phyloP scores from a whole-genome alignment of 2,888 invertebrate genomes.

The Fabriciana adippe region DNA sequence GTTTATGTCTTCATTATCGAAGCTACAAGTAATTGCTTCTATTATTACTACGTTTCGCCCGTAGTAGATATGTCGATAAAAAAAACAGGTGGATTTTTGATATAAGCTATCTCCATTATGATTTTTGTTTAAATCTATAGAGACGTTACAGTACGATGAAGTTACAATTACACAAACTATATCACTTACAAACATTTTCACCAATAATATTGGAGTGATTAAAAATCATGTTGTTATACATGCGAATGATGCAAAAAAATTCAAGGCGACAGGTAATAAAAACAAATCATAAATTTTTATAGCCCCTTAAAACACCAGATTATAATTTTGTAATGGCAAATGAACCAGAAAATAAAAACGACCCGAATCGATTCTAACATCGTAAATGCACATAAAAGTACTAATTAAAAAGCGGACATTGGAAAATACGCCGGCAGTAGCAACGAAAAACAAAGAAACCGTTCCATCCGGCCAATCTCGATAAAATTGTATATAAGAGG shows the following conservation, averaged over 20 bases:
- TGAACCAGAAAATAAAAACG: slow-evolving; percentile 30
- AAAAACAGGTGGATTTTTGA: no score
- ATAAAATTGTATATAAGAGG: slow-evolving; percentile 78
- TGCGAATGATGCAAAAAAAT: neutral
- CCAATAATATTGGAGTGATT: no score
- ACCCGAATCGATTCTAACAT: slow-evolving; percentile 36
- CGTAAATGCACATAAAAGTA: slow-evolving; percentile 39
- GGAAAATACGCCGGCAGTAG: slow-evolving; percentile 47
- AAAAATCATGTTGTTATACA: neutral
- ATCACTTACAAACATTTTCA: no score
- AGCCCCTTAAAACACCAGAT: slow-evolving; percentile 9
- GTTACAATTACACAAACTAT: no score
- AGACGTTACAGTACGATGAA: no score
- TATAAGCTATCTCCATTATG: no score
- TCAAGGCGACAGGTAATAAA: slow-evolving; percentile 7
- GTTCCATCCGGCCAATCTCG: slow-evolving; percentile 65
- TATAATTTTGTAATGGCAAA: slow-evolving; percentile 29
- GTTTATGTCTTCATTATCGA: neutral
- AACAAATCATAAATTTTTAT: slow-evolving; percentile 14
- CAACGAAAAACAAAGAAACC: slow-evolving; percentile 47
- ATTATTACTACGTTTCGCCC: neutral
- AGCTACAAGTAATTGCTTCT: neutral
- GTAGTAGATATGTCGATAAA: no score
- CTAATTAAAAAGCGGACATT: slow-evolving; percentile 50
- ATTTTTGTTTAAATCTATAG: no score